Base-by-base conservation (phyloP, 2,888 invertebrate genomes). In the Agrochola lychnidis region DNA sequence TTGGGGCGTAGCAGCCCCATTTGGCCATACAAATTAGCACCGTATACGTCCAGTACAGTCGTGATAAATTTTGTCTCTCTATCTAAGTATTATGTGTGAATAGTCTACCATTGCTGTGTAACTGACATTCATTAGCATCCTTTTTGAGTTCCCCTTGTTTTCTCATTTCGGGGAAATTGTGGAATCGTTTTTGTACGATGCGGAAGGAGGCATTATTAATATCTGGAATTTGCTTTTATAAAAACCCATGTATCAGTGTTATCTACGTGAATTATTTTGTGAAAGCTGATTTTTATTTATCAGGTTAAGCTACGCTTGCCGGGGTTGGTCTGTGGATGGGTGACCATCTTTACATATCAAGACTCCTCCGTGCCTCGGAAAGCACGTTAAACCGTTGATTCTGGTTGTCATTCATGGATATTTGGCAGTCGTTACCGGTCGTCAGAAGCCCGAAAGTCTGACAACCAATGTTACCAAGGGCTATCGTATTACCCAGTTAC, bases 21-120 rank as follows among this genome's bases (percentile, higher is more conserved):
- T 86, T 78, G 73, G 69, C 69, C 70, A 70, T 82, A 84, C 86
- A 90, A 91, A 90, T 90, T 90, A 90, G 85, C 76, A 69, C 75
- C 69, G 57, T 83, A 81, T 76, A 84, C 67, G 81, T 85, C 78
- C 74, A 70, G 81, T 64, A 69, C 73, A 77, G 63, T 64, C 40
- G 78, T 69, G 66, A 84, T 87, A 84, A 87, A 89, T 89, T 85
- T 72, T 72, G 81, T 79, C 76, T 82, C 71, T 86, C 75, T 84
- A 68, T 82, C 80, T 85, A 36, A 36, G 36, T 36, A 81, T 84
- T 84, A 81, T 80, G 83, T 84, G 81, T 53, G 68, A 77, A 82
- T 70, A 62, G 56, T 30, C 70, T 62, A 16, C 73, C 72, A 70
- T 68, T 76, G 67, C n/a, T 68, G 12, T 79, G 74, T 22, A 61